A percentile compares a stretch with the other conserved stretches of the same genome.
phyloP scores from a whole-genome alignment of 1,140 invertebrate species.

The Lerema accius region DNA sequence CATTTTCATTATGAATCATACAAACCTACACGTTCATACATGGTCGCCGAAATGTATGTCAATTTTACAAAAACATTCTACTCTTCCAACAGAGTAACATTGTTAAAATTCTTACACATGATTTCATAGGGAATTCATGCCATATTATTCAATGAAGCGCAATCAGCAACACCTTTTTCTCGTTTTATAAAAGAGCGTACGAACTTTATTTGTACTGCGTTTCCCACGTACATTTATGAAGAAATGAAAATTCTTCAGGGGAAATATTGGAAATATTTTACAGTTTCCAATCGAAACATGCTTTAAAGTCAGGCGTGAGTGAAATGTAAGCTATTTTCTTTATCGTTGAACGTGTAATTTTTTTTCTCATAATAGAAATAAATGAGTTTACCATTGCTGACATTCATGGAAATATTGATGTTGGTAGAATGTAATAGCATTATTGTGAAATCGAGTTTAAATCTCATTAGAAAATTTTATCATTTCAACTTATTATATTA shows the following conservation, averaged over 20 bases:
- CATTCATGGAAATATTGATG: slow-evolving; percentile 15
- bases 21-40: no score
- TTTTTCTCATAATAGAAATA: slow-evolving; percentile 51
- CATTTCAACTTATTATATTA: no score
- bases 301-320: slow-evolving; percentile 56
- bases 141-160: slow-evolving; percentile 1
- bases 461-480: no score
- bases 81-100: no score
- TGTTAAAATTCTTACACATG: neutral
- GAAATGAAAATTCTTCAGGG: slow-evolving; percentile 26
- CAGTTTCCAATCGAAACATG: slow-evolving; percentile 56
- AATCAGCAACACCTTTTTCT: slow-evolving; percentile 17
- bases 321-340: slow-evolving; percentile 56
- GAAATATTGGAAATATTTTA: slow-evolving; percentile 54
- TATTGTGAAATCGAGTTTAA: no score
- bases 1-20: no score
- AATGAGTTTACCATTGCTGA: slow-evolving; percentile 33
- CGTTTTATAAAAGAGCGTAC: slow-evolving; percentile 20
- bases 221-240: slow-evolving; percentile 22
- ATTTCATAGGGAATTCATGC: neutral
- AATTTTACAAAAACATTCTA: no score
- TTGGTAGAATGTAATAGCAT: no score
- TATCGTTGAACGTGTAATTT: slow-evolving; percentile 49
- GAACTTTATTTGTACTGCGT: slow-evolving; percentile 19
- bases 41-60: no score